Evolutionary conservation across 2,888 invertebrate species (phyloP), one percentile per base, ranked within the genome.

Genomic region (Adineta ricciae): DNA sequence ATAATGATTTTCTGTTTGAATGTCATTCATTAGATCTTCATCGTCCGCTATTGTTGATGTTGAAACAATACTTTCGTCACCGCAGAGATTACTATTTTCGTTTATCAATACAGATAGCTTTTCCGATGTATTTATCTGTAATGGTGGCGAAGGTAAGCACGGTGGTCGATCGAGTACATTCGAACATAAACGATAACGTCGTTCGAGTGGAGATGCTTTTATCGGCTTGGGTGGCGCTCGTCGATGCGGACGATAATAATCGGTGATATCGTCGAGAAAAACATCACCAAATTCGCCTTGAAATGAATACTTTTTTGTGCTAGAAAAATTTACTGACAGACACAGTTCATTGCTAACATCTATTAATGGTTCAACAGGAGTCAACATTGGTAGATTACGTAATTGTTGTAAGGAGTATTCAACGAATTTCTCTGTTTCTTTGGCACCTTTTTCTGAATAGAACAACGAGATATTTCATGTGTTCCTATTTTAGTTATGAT

Each of bases 1-100:
- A 83, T 83, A 27, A 27, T 56, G 27, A 85, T 85, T 83, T 85
- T 85, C n/a, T 56, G 56, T 27, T 85, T 83, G 21, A 85, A 83
- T 41, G 32, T 64, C 64, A 32, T 64, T 64, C 4, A 64, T 64
- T 11, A 32, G 16, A 64, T 64, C 27, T 32, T 64, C 64, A 64
- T 64, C 5, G 32, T 32, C 32, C 27, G 64, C 64, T 64, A 64
- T 27, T 32, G 64, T 32, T 64, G 64, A 64, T 64, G 64, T 32
- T 64, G 64, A 64, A 16, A 64, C 27, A 32, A 64, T 64, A 64
- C 64, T 64, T 32, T 64, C 64, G 32, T 64, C 32, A 64, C 27
- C 9, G 19, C 5, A 5, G 14, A 64, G 16, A 64, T 64, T 27
- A 64, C 32, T 64, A 27, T 64, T 27, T 14, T 64, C 64, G 27